Base-by-base conservation (phyloP, 1,140 invertebrate species). In the Lysiphlebus fabarum region DNA sequence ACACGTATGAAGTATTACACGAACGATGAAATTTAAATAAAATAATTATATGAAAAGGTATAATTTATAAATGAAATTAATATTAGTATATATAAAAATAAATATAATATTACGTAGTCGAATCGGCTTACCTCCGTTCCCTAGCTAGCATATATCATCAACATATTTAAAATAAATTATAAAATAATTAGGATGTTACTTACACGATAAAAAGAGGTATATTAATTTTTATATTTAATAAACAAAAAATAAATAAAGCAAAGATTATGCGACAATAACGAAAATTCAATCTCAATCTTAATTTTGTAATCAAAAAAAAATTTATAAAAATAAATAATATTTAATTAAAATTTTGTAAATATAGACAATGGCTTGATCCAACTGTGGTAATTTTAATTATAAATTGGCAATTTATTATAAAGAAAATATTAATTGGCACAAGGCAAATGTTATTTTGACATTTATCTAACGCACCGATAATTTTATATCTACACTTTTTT, bases 121-220 rank as follows among this genome's bases (percentile, higher is more conserved):
- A 44, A 50, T 71, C 71, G 53, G 67, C 71, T 74, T 77, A 77
- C 75, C 75, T 77, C 68, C 65, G 67, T 72, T 75, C 75, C 75
- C 75, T 76, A 76, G 75, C 75, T 77, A 74, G 75, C 75, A 77
- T 75, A 75, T n/a, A n/a, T n/a, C n/a, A n/a, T n/a, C n/a, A n/a
- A 72, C 68, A 2, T 26, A 26, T 26, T 26, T 26, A 26, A 26
- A 26, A 26, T 26, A 75, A 77, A 71, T 70, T 75, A 76, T 68
- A 67, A 61, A 72, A 69, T 73, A 61, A 75, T 77, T 71, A 77
- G 73, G 75, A 65, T 66, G 66, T 70, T 68, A 69, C 70, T 72
- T 17, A 62, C 64, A 71, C 62, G 65, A 63, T 41, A 54, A 54
- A 40, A 63, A 58, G 40, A 58, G 49, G 36, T 40, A 10, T 6